These are phyloP conservation scores for Oncorhynchus mykiss DNA, from an alignment of 2,113 vertebrate species.

Conservation along the genomic window DNA sequence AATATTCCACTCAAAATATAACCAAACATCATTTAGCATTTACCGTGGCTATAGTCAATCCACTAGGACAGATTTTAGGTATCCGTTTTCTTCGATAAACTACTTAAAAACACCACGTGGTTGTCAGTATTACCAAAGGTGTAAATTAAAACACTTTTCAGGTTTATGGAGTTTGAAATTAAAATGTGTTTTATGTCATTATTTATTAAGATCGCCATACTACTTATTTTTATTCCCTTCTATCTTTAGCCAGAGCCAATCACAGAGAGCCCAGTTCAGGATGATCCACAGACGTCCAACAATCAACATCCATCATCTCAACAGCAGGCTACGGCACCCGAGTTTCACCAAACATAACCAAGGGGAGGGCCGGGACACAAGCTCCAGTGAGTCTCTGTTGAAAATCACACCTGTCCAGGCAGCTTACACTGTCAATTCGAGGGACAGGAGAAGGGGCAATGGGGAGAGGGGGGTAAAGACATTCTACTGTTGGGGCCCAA, in stretches of 20 bases:
- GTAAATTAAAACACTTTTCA: no score
- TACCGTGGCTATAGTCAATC: no score
- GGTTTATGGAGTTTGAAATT: no score
- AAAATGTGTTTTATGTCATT: neutral
- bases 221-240: neutral
- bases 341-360: neutral
- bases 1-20: no score
- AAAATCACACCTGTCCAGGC: slow-evolving; percentile 13
- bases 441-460: neutral
- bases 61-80: no score
- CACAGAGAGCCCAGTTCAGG: slow-evolving; percentile 12
- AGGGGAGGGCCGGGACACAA: neutral
- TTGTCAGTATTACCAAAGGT: no score
- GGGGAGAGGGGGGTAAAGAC: neutral
- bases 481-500: neutral
- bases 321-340: neutral
- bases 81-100: no score
- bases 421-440: neutral
- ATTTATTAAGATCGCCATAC: neutral
- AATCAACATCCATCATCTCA: slow-evolving; percentile 15
- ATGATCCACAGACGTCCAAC: slow-evolving; percentile 19
- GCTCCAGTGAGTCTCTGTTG: neutral
- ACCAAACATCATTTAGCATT: no score
- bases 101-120: no score
- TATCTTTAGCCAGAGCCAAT: slow-evolving; percentile 27